Conservation (phyloP, 2,113 vertebrate species). For the Cyanoderma ruficeps region DNA sequence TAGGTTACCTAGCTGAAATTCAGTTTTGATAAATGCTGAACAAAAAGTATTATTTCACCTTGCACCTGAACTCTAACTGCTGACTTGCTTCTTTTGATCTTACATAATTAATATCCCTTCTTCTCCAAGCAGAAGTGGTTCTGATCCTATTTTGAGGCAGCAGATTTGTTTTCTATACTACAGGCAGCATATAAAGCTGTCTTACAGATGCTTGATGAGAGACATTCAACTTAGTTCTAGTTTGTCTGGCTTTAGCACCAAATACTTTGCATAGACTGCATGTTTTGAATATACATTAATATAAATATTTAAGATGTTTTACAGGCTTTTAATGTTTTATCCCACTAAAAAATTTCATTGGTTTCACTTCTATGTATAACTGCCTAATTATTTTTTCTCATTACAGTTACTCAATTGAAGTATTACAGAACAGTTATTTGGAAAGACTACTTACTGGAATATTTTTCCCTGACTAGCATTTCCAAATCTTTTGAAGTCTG, state of each 20-base stretch:
- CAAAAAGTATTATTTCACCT: not conserved
- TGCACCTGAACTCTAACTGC: not conserved
- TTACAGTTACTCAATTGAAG: not conserved
- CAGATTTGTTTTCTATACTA: not conserved
- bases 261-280: not conserved
- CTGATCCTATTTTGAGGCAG: not conserved
- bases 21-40: not conserved
- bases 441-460: not conserved
- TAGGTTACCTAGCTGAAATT: not conserved
- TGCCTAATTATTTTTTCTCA: not conserved
- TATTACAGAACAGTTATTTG: not conserved
- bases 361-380: not conserved
- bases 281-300: not conserved
- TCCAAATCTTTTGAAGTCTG: not conserved
- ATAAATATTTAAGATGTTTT: not conserved
- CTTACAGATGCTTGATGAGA: not conserved
- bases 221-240: not conserved
- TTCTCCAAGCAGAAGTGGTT: not conserved
- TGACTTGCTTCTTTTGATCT: not conserved
- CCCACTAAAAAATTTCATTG: not conserved
- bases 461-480: not conserved
- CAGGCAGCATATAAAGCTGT: not conserved
- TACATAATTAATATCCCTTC: not conserved
- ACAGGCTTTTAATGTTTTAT: not conserved
- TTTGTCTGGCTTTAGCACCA: not conserved